Percentiles rank a stretch among this genome's conserved stretches.
Conservation (phyloP, 1,140 invertebrate species). For the Saxidomus purpurata region DNA sequence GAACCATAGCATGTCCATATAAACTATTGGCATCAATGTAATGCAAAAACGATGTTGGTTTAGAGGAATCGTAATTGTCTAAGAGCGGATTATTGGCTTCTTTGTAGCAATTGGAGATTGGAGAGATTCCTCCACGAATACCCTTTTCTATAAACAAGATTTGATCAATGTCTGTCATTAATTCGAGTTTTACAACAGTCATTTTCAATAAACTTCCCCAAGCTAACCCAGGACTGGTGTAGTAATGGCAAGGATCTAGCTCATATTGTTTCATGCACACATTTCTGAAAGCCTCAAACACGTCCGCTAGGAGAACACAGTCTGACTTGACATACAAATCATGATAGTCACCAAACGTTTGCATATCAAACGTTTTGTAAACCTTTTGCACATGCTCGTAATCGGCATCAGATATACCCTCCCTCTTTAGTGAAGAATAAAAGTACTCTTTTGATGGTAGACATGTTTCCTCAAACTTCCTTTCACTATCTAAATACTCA, state of each 20-base stretch:
- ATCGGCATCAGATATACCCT: constrained; percentile 51
- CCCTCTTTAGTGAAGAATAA: constrained; percentile 28
- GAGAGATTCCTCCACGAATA: constrained; percentile 60
- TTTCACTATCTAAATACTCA: constrained; percentile 48
- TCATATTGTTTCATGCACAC: constrained; percentile 36
- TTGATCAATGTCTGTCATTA: constrained; percentile 63
- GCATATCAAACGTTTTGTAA: constrained; percentile 30
- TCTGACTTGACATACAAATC: constrained; percentile 66
- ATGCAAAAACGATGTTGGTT: too few species aligned
- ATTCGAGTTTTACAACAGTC: constrained; percentile 62
- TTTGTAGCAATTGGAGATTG: constrained; percentile 19
- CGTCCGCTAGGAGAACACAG: constrained; percentile 50
- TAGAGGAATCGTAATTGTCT: constrained; percentile 16
- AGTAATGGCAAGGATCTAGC: constrained; percentile 66
- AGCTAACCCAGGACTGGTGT: constrained; percentile 70
- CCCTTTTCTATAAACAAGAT: constrained; percentile 55
- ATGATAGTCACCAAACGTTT: constrained; percentile 56
- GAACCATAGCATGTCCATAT: too few species aligned
- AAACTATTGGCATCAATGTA: too few species aligned
- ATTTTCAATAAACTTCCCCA: constrained; percentile 76
- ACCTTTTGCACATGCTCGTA: constrained; percentile 64
- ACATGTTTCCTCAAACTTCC: constrained; percentile 43
- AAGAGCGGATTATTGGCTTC: constrained; percentile 40
- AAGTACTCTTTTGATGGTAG: constrained; percentile 48
- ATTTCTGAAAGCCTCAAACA: constrained; percentile 63